Percentiles rank a stretch among this genome's conserved stretches.
Evolutionary conservation across 1,140 invertebrate species (phyloP).

Genomic region (Diachasmimorpha longicaudata): DNA sequence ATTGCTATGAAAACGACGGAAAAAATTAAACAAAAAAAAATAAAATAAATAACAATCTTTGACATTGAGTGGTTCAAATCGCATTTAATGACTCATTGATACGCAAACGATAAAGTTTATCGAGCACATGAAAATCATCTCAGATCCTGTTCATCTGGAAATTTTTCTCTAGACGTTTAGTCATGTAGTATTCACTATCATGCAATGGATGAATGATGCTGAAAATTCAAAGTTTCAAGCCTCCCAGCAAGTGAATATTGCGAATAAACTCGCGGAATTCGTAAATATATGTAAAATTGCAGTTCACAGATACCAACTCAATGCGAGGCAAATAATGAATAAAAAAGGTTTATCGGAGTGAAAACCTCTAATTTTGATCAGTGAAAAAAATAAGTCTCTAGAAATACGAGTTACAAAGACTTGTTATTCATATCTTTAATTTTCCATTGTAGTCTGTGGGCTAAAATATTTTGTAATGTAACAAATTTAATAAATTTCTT

Average conservation of each 20-base stretch:
- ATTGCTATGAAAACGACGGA: background rate
- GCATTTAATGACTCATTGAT: background rate
- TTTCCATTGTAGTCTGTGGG: background rate
- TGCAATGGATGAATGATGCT: too few relatives aligned
- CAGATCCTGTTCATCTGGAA: background rate
- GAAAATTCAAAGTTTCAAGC: too few relatives aligned
- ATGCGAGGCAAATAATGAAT: background rate
- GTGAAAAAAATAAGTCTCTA: background rate
- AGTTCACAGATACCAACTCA: background rate
- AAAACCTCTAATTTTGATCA: background rate
- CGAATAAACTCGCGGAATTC: background rate
- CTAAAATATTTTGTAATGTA: background rate
- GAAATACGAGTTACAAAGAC: too few relatives aligned
- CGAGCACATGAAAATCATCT: background rate
- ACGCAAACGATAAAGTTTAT: background rate
- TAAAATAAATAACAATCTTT: constrained; percentile 8
- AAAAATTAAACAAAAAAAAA: constrained; percentile 13
- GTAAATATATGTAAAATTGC: background rate
- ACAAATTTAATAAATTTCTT: background rate
- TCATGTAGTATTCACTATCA: background rate
- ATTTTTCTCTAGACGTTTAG: background rate
- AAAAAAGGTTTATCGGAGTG: background rate
- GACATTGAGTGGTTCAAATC: constrained; percentile 20
- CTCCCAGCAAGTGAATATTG: too few relatives aligned
- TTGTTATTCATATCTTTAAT: background rate